Evolutionary conservation across 2,797 vertebrate species (phyloP).

Genomic region (Phoebastria nigripes): DNA sequence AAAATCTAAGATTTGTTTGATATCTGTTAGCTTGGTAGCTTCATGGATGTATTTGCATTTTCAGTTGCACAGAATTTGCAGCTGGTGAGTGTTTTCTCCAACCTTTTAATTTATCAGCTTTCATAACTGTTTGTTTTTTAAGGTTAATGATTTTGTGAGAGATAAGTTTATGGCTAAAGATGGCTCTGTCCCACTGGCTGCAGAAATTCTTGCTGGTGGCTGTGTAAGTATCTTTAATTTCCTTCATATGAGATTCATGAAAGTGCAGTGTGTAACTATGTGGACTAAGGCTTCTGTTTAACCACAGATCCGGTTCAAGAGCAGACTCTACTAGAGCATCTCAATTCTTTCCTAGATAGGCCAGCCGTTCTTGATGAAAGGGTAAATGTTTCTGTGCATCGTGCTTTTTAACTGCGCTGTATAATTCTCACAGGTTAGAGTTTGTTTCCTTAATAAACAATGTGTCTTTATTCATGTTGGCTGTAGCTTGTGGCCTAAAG

Average conservation of each 20-base stretch:
- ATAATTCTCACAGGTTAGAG: conserved; percentile 5
- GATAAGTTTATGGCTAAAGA: conserved; percentile 82
- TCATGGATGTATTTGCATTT: background rate
- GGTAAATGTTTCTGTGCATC: conserved; percentile 59
- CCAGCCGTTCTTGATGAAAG: conserved; percentile 43
- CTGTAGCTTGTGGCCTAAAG: conserved; percentile 11
- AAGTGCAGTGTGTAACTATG: background rate
- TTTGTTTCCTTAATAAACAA: conserved; percentile 26
- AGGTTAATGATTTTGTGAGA: conserved; percentile 90
- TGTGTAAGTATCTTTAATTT: conserved; percentile 81
- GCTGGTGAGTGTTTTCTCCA: background rate
- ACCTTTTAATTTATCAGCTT: conserved; percentile 23
- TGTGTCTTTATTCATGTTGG: background rate
- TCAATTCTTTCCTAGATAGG: conserved; percentile 60
- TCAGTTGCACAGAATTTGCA: background rate
- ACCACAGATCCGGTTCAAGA: conserved; percentile 51
- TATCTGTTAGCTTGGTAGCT: background rate
- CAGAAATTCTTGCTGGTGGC: conserved; percentile 84
- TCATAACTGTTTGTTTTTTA: conserved; percentile 58
- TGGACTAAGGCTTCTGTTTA: conserved; percentile 63
- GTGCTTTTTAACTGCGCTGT: background rate
- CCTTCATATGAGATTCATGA: background rate
- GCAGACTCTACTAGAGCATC: conserved; percentile 52
- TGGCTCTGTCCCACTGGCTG: conserved; percentile 77
- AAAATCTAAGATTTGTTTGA: background rate